phyloP scores from a whole-genome alignment of 1,140 invertebrate species.

The Penaeus indicus region DNA sequence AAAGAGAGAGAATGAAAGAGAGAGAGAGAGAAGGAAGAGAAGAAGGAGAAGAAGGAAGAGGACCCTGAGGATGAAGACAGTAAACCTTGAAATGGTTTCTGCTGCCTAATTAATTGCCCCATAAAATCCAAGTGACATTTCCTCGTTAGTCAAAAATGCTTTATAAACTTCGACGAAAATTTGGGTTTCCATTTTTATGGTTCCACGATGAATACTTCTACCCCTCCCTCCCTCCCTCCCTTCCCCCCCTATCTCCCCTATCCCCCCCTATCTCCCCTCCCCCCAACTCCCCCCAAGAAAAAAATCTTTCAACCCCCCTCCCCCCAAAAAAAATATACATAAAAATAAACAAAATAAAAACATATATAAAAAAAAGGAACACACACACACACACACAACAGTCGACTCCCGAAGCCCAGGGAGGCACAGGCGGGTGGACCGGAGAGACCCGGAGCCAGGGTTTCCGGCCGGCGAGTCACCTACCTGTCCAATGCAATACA shows the following conservation, averaged over 20 bases:
- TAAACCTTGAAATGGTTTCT: slow-evolving; percentile 25
- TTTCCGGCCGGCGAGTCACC: slow-evolving; percentile 42
- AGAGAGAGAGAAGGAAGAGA: too few species aligned
- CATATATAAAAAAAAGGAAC: too few species aligned
- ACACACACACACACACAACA: too few species aligned
- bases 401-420: too few species aligned
- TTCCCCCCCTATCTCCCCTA: not conserved
- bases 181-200: slow-evolving; percentile 7
- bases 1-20: not conserved
- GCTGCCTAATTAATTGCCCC: slow-evolving; percentile 27
- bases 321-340: too few species aligned
- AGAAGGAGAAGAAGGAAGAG: not conserved
- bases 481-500: slow-evolving; percentile 58
- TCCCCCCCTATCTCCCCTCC: too few species aligned
- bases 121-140: slow-evolving; percentile 52
- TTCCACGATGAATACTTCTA: not conserved
- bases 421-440: not conserved
- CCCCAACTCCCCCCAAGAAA: too few species aligned
- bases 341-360: too few species aligned
- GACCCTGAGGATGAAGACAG: not conserved
- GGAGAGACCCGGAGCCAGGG: slow-evolving; percentile 4
- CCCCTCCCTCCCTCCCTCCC: not conserved
- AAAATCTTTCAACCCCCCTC: too few species aligned
- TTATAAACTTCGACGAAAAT: slow-evolving; percentile 38
- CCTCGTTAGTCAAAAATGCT: slow-evolving; percentile 54